Base-by-base conservation (phyloP, 2,888 invertebrate genomes). In the Leptinotarsa peninsularis region DNA sequence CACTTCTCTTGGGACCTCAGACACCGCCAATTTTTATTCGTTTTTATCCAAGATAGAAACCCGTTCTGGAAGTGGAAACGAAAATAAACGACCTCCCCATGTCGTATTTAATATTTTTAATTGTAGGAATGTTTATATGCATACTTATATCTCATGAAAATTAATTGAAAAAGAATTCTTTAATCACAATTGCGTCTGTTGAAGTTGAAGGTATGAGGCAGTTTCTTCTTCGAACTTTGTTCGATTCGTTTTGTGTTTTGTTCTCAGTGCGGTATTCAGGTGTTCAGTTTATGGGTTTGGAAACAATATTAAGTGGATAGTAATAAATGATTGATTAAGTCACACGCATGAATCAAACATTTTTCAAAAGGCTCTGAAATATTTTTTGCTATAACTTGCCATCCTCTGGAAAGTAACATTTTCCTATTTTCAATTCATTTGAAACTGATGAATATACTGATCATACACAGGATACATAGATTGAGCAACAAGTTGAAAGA, bases 21-120 rank as follows among this genome's bases (percentile, higher is more conserved):
- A 4, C 54, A 54, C 54, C 2, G 54, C 54, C 54, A 54, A 54
- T 54, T 83, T 82, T 81, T 81, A 81, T 72, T 58, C 66, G 67
- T 76, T 76, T 78, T 76, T 66, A 70, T 72, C 23, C 52, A 43
- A 52, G 56, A 23, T 49, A 76, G 72, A 76, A 79, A 80, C 81
- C 76, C 76, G 81, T 81, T 80, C 72, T 79, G 63, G 76, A 66
- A 68, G 63, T 68, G 69, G 73, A 73, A 60, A 68, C 58, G 67
- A 76, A 76, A 76, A 70, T 67, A 71, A 76, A 69, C 72, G 74
- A 74, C 49, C 69, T 67, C 50, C 63, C 75, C 76, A 76, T 80
- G 79, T 83, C 83, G 79, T 82, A 83, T 82, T 82, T 83, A 82
- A 82, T 80, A 81, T 81, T 82, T 83, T 82, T 82, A 82, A 82